These are phyloP conservation scores for Oscheius sp. DNA, from an alignment of 2,888 invertebrate species.

Conservation along the genomic window DNA sequence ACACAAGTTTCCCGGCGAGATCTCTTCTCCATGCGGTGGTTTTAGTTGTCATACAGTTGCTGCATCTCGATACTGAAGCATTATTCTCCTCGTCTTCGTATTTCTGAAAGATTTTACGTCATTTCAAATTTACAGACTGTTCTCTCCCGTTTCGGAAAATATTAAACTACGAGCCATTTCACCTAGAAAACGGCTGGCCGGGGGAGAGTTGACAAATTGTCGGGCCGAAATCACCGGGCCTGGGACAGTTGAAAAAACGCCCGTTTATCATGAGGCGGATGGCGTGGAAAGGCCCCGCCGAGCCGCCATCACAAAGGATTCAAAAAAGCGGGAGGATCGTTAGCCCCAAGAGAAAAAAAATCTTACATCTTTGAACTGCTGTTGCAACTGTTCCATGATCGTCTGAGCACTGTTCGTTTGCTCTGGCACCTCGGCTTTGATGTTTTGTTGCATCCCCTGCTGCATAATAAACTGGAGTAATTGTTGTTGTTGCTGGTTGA, in stretches of 20 bases:
- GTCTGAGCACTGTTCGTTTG: conserved; percentile 31
- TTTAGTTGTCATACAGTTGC: conserved; percentile 67
- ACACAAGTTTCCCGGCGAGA: conserved; percentile 64
- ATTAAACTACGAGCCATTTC: conserved; percentile 21
- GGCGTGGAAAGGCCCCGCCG: conserved; percentile 25
- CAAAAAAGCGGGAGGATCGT: conserved; percentile 12
- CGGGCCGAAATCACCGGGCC: conserved; percentile 27
- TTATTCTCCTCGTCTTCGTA: conserved; percentile 41
- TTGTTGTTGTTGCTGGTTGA: conserved; percentile 17
- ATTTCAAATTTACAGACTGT: conserved; percentile 4
- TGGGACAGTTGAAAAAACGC: conserved; percentile 20
- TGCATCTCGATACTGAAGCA: conserved; percentile 59
- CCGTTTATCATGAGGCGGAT: conserved; percentile 26
- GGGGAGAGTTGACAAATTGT: conserved; percentile 24
- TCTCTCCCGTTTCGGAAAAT: too few species aligned
- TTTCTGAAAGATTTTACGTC: conserved; percentile 25
- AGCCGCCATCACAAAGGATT: conserved; percentile 10
- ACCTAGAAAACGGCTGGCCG: conserved; percentile 17
- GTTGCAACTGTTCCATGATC: conserved; percentile 39
- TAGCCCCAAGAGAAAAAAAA: conserved; percentile 18
- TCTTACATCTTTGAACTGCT: conserved; percentile 36
- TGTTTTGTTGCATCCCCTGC: conserved; percentile 25
- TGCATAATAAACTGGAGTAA: conserved; percentile 30
- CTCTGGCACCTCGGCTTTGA: conserved; percentile 30
- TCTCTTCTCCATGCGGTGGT: conserved; percentile 70